phyloP scores from a whole-genome alignment of 2,888 invertebrate species.

The Drosophila trichaetosa region DNA sequence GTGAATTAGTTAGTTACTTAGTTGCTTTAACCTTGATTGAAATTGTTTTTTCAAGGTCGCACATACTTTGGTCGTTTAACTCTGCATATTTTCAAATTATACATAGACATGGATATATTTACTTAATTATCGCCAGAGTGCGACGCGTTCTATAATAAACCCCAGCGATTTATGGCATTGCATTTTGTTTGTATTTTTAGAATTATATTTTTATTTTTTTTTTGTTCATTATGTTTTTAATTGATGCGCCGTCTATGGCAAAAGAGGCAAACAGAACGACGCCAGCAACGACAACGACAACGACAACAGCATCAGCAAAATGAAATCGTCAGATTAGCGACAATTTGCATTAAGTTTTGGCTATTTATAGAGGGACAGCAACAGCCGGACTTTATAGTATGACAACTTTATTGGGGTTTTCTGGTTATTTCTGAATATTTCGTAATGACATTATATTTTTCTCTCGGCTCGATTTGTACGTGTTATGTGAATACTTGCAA shows the following conservation, averaged over 20 bases:
- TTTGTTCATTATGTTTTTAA: slow-evolving; percentile 28
- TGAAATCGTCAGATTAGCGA: slow-evolving; percentile 34
- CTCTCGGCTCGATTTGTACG: neutral
- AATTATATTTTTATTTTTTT: neutral
- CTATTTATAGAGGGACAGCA: slow-evolving; percentile 12
- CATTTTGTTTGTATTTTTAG: slow-evolving; percentile 32
- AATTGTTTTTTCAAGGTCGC: neutral
- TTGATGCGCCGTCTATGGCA: slow-evolving; percentile 34
- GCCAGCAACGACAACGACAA: slow-evolving; percentile 5
- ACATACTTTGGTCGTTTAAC: neutral
- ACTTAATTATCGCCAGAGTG: slow-evolving; percentile 14
- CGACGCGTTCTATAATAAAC: slow-evolving; percentile 19
- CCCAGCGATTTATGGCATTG: slow-evolving; percentile 30
- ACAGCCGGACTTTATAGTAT: neutral
- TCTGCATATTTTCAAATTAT: slow-evolving; percentile 1
- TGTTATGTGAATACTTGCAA: slow-evolving; percentile 25
- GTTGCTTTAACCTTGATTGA: neutral
- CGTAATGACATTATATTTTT: neutral
- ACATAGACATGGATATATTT: slow-evolving; percentile 1
- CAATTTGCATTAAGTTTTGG: slow-evolving; percentile 21
- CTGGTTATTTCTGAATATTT: neutral
- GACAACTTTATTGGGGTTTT: neutral
- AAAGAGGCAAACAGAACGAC: slow-evolving; percentile 2
- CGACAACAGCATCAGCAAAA: slow-evolving; percentile 9
- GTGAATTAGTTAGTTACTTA: neutral